Evolutionary conservation across 2,888 invertebrate genomes (phyloP).

Genomic region (Bibio marci): DNA sequence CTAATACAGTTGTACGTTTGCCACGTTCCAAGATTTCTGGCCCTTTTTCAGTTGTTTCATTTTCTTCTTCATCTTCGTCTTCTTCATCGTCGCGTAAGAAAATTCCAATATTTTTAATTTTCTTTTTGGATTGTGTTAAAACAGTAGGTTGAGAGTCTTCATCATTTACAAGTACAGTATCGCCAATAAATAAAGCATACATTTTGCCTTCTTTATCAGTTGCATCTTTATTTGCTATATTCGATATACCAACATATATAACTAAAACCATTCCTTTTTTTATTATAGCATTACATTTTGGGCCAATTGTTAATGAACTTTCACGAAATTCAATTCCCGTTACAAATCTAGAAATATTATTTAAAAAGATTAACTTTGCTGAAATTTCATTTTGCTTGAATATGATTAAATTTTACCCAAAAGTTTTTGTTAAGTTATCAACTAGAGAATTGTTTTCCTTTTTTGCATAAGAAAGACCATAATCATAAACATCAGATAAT

Average conservation of each 20-base stretch:
- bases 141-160: slow-evolving; percentile 72
- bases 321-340: slow-evolving; percentile 99
- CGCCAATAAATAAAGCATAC: slow-evolving; percentile 90
- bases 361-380: no score
- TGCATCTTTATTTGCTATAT: slow-evolving; percentile 64
- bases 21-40: slow-evolving; percentile 38
- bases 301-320: slow-evolving; percentile 77
- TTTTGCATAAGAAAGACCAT: slow-evolving; percentile 63
- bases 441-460: slow-evolving; percentile 70
- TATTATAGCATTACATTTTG: slow-evolving; percentile 63
- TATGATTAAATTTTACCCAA: slow-evolving; percentile 41
- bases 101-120: slow-evolving; percentile 87
- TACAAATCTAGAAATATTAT: slow-evolving; percentile 47
- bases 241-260: slow-evolving; percentile 80
- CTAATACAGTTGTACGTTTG: slow-evolving; percentile 79
- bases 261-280: slow-evolving; percentile 96
- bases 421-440: slow-evolving; percentile 83
- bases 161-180: slow-evolving; percentile 91
- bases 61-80: slow-evolving; percentile 62
- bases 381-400: slow-evolving; percentile 8
- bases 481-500: slow-evolving; percentile 74
- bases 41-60: slow-evolving; percentile 39
- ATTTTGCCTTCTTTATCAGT: slow-evolving; percentile 73
- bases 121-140: slow-evolving; percentile 85
- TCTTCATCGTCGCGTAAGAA: slow-evolving; percentile 83